phyloP scores from a whole-genome alignment of 2,888 invertebrate species.

The Agriopis aurantiaria region DNA sequence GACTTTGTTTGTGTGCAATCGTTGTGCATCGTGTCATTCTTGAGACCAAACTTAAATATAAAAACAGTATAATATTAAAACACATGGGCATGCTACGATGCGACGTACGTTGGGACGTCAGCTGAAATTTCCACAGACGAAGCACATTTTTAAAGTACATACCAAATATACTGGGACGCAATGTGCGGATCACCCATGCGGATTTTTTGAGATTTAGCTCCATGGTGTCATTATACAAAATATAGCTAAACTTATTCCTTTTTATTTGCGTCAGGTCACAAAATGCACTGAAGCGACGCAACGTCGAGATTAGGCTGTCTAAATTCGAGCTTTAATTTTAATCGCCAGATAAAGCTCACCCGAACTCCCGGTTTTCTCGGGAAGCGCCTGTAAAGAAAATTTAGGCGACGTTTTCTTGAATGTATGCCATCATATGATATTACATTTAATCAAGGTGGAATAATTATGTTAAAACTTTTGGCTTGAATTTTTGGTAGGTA shows the following conservation, averaged over 20 bases:
- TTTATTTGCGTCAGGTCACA: constrained; percentile 66
- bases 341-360: constrained; percentile 72
- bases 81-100: too few relatives aligned
- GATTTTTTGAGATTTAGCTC: too few relatives aligned
- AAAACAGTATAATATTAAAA: too few relatives aligned
- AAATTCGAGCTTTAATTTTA: constrained; percentile 82
- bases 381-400: constrained; percentile 69
- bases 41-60: too few relatives aligned
- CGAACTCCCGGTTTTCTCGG: constrained; percentile 61
- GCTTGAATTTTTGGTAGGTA: constrained; percentile 40
- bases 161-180: too few relatives aligned
- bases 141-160: too few relatives aligned
- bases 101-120: too few relatives aligned
- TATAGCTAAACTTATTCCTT: constrained; percentile 67
- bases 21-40: too few relatives aligned
- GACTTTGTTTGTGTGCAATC: too few relatives aligned
- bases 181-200: too few relatives aligned
- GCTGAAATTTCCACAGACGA: too few relatives aligned
- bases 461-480: constrained; percentile 54
- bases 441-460: constrained; percentile 57
- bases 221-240: constrained; percentile 61
- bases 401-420: constrained; percentile 71
- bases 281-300: constrained; percentile 75
- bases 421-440: constrained; percentile 59
- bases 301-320: constrained; percentile 79